Base-by-base conservation (phyloP, 1,140 invertebrate genomes). In the Drosophila setifemur region DNA sequence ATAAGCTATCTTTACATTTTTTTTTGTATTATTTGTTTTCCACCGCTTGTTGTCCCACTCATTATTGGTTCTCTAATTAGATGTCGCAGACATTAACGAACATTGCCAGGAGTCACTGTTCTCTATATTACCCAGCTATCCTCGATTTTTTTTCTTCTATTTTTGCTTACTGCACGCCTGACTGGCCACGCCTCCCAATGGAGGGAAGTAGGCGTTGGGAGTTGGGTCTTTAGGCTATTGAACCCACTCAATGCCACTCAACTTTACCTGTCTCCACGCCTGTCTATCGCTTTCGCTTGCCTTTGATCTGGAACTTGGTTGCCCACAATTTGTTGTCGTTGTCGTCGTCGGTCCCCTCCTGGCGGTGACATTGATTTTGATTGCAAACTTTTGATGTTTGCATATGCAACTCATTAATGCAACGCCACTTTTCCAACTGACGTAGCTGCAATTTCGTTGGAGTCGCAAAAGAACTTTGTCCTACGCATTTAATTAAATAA, bases 401-500 rank as follows among this genome's bases (percentile, higher is more conserved):
- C 49, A 63, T 54, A 39, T 42, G 58, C 57, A 66, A 52, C 77
- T 81, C 76, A 81, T 81, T 81, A 81, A 67, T 75, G 76, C 76
- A 81, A 58, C 54, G 28, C 31, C 49, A 39, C 50, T 63, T 33
- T 29, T 61, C 21, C 57, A 45, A 45, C 23, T 64, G 60, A 14
- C 31, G 31, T 11, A 11, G 33, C 5, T 23, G 21, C 21, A 23
- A 29, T 67, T 21, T 16, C 25, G 2, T 18, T 12, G 4, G 11
- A n/a, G 55, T n/a, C n/a, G n/a, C n/a, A 5, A 49, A 4, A 42
- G 49, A 74, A 73, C 52, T 64, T 64, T 53, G 31, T 18, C 19
- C 58, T 28, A 49, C 49, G 45, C 52, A 57, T 64, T 82, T 82
- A 82, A 82, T 82, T 82, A 82, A 82, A 82, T 83, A 82, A 82